phyloP scores from a whole-genome alignment of 2,888 invertebrate genomes.

The Deilephila porcellus region DNA sequence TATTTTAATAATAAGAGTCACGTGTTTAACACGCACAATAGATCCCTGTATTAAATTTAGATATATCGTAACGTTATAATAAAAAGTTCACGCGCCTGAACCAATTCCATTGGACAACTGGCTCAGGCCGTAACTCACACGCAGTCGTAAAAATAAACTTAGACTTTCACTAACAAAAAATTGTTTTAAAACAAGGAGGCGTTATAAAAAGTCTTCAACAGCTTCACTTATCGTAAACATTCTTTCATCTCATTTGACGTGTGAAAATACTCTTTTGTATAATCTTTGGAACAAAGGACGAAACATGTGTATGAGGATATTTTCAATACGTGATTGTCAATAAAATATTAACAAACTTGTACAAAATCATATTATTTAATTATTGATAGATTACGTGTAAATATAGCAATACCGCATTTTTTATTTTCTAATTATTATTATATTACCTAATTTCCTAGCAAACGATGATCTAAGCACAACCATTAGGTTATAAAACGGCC shows the following conservation, averaged over 20 bases:
- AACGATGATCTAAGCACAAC: not conserved
- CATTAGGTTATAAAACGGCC: not conserved
- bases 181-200: slow-evolving; percentile 27
- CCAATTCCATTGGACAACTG: slow-evolving; percentile 45
- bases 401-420: not conserved
- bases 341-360: not conserved
- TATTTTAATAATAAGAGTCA: not conserved
- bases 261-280: not conserved
- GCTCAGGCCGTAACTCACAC: slow-evolving; percentile 40
- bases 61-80: slow-evolving; percentile 57
- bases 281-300: not conserved
- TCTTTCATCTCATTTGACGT: slow-evolving; percentile 11
- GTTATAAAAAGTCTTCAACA: slow-evolving; percentile 13
- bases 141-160: slow-evolving; percentile 42
- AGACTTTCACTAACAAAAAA: slow-evolving; percentile 46
- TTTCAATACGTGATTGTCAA: not conserved
- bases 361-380: no score
- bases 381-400: no score
- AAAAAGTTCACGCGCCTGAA: slow-evolving; percentile 54
- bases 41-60: slow-evolving; percentile 42
- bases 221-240: slow-evolving; percentile 27
- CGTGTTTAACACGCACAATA: slow-evolving; percentile 10
- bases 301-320: not conserved
- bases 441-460: not conserved
- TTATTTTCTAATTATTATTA: not conserved